These are phyloP conservation scores for Limosa lapponica DNA, from an alignment of 2,797 vertebrate genomes.

Conservation along the genomic window DNA sequence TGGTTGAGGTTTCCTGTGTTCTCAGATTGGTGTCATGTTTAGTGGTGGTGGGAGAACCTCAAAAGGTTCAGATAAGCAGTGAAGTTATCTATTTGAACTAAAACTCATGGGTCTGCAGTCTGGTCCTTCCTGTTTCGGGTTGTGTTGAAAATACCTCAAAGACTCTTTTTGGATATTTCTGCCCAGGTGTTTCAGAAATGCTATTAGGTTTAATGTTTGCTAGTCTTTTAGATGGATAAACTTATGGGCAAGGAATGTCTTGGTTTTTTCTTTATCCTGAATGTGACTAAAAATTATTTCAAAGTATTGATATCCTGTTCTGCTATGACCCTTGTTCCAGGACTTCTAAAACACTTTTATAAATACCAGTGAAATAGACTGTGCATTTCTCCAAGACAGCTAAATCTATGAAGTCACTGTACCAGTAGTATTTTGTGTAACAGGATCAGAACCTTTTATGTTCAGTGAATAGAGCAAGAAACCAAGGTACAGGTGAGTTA, in stretches of 20 bases:
- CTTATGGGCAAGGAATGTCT: background rate
- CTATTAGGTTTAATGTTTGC: background rate
- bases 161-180: constrained; percentile 26
- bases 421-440: background rate
- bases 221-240: background rate
- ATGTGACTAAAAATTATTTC: background rate
- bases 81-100: background rate
- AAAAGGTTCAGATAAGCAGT: background rate
- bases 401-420: background rate
- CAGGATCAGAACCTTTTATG: background rate
- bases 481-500: background rate
- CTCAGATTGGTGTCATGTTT: background rate
- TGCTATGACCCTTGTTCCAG: background rate
- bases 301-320: background rate
- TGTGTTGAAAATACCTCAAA: background rate
- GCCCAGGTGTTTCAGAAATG: background rate
- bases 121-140: background rate
- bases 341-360: background rate
- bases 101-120: background rate
- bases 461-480: background rate
- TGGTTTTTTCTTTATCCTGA: background rate
- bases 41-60: background rate
- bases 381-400: background rate
- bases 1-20: background rate
- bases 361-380: background rate